Evolutionary conservation across 2,797 vertebrate species (phyloP).

Genomic region (Myiotriccus ornatus): DNA sequence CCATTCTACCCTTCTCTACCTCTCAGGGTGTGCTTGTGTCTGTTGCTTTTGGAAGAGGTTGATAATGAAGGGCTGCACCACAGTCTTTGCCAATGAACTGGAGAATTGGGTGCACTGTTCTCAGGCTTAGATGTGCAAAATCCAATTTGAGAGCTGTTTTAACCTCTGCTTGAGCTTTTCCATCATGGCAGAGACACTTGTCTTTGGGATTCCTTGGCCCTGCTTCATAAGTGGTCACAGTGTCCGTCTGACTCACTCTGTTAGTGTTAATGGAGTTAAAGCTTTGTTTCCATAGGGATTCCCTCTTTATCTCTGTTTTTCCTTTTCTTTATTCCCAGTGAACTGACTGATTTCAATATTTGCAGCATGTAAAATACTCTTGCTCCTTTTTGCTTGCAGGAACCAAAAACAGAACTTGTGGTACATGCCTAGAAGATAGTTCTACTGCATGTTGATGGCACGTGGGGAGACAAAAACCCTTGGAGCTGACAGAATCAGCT

Average conservation of each 20-base stretch:
- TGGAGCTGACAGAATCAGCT: neutral
- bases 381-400: neutral
- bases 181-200: neutral
- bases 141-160: neutral
- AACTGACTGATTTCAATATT: neutral
- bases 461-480: neutral
- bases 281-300: slow-evolving; percentile 14
- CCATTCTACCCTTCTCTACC: neutral
- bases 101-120: neutral
- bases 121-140: neutral
- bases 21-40: neutral
- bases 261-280: neutral
- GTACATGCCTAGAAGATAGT: neutral
- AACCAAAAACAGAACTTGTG: neutral
- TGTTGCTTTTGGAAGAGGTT: neutral
- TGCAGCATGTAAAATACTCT: neutral
- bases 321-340: neutral
- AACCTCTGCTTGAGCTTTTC: neutral
- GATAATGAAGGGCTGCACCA: neutral
- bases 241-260: neutral
- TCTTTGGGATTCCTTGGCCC: neutral
- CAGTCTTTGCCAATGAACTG: neutral
- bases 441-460: neutral
- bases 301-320: neutral
- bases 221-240: neutral